These are phyloP conservation scores for Nematolebias whitei DNA, from an alignment of 2,113 vertebrate species.

Conservation along the genomic window DNA sequence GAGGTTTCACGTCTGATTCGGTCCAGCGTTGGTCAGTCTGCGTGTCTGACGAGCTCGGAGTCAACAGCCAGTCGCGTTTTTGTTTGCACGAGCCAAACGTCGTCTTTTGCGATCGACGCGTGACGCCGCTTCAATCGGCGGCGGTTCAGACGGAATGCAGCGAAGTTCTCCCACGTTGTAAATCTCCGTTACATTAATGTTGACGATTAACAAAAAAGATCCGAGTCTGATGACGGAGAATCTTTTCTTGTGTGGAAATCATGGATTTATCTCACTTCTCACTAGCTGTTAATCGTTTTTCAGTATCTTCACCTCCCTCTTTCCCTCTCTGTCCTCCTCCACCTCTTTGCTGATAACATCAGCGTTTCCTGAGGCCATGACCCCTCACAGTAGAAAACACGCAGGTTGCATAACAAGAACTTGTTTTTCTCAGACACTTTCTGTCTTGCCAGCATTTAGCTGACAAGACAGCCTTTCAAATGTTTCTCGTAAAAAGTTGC, in stretches of 20 bases:
- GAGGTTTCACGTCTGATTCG: constrained; percentile 63
- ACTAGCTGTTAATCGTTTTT: constrained; percentile 13
- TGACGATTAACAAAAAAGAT: not conserved
- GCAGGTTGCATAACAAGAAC: constrained; percentile 17
- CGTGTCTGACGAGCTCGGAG: constrained; percentile 25
- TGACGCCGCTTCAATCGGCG: not conserved
- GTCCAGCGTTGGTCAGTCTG: constrained; percentile 36
- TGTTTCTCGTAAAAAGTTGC: too few species aligned
- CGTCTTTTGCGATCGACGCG: constrained; percentile 11
- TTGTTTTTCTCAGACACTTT: not conserved
- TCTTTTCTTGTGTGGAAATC: constrained; percentile 3
- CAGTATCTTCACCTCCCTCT: not conserved
- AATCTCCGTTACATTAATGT: not conserved
- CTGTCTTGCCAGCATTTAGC: not conserved
- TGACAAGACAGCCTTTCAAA: too few species aligned
- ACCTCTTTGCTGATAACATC: constrained; percentile 32
- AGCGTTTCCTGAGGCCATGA: constrained; percentile 22
- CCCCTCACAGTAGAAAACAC: constrained; percentile 5
- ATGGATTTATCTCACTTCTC: not conserved
- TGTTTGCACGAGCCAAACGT: constrained; percentile 6
- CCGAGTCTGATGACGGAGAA: not conserved
- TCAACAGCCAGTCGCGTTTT: constrained; percentile 31
- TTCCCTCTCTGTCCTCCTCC: not conserved
- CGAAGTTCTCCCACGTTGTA: not conserved
- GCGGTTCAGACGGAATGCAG: not conserved